These are phyloP conservation scores for Nannoperca obscura DNA, from an alignment of 2,797 vertebrate species.

Conservation along the genomic window DNA sequence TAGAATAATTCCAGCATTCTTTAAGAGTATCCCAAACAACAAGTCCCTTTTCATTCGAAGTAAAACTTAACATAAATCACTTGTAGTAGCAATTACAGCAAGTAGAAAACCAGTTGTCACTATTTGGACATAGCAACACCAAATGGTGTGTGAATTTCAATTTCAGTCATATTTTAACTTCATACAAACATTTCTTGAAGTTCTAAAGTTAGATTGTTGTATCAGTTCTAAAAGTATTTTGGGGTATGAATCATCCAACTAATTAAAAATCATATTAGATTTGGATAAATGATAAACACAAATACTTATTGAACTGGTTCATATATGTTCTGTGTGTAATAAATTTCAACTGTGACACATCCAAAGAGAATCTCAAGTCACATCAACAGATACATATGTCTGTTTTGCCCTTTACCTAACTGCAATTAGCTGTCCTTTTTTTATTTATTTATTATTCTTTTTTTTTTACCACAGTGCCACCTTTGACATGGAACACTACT, in stretches of 20 bases:
- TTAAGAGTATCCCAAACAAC: neutral
- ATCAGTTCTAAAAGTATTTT: neutral
- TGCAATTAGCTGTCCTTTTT: neutral
- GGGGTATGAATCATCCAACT: neutral
- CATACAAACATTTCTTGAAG: neutral
- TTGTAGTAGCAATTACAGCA: neutral
- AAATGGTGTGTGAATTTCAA: neutral
- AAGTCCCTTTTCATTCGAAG: neutral
- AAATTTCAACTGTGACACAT: neutral
- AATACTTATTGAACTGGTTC: neutral
- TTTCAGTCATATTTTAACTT: neutral
- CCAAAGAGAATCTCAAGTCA: conserved; percentile 17
- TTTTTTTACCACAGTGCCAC: conserved; percentile 46
- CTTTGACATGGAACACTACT: conserved; percentile 41
- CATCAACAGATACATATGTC: neutral
- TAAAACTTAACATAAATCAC: neutral
- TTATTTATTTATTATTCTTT: too few species aligned
- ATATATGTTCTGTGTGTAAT: neutral
- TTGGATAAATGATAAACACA: conserved; percentile 15
- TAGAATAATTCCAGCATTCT: neutral
- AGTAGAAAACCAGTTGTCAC: neutral
- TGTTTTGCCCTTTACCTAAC: conserved; percentile 16
- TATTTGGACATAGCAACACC: neutral
- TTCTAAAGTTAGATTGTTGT: neutral
- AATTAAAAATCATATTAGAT: neutral